Base-by-base conservation (phyloP, 2,888 invertebrate genomes). In the Antitype chi region DNA sequence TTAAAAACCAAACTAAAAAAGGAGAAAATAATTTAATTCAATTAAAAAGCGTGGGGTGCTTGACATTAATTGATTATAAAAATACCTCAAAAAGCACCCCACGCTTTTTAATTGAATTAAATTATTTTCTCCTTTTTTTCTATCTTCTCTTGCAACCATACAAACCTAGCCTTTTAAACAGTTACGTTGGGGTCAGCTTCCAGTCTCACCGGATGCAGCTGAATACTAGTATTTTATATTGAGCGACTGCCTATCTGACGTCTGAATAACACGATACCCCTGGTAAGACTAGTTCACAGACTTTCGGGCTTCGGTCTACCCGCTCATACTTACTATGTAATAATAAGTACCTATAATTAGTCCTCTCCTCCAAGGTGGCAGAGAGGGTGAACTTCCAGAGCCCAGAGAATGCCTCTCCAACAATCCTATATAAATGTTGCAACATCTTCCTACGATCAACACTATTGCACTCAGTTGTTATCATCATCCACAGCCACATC, bases 91-190 rank as follows among this genome's bases (percentile, higher is more conserved):
- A n/a, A n/a, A n/a, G n/a, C n/a, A n/a, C n/a, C n/a, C n/a, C n/a
- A n/a, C n/a, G n/a, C n/a, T n/a, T n/a, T n/a, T n/a, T n/a, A n/a
- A n/a, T n/a, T n/a, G n/a, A n/a, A n/a, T n/a, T n/a, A n/a, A n/a
- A n/a, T n/a, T n/a, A n/a, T n/a, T n/a, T n/a, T n/a, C n/a, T n/a
- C n/a, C n/a, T n/a, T n/a, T n/a, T n/a, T n/a, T n/a, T n/a, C n/a
- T n/a, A n/a, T n/a, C n/a, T n/a, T n/a, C n/a, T n/a, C n/a, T n/a
- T n/a, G n/a, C n/a, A n/a, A n/a, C n/a, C n/a, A n/a, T n/a, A n/a
- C n/a, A n/a, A n/a, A n/a, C n/a, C n/a, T 43, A 20, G 3, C 20
- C 0, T 13, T 20, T 43, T 8, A 7, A 0, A 3, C 3, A 43
- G 20, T 17, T 25, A 20, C 25, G 47, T 20, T 25, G 13, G 25